Percentiles rank a stretch among this genome's conserved stretches.
Evolutionary conservation across 1,140 invertebrate genomes (phyloP).

Genomic region (Bicyclus anynana): DNA sequence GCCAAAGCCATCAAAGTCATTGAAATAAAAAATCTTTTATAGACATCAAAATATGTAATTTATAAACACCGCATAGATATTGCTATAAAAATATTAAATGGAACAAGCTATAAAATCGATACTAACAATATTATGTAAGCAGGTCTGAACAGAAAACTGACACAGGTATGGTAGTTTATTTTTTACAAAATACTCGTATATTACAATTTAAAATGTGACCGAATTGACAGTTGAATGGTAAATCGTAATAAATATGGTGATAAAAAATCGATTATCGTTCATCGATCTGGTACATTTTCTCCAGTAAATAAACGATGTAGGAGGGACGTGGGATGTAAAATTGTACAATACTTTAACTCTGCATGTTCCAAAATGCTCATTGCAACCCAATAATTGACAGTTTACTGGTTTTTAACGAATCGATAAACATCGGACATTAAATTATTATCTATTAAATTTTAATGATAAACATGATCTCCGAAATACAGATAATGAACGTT

Average conservation of each 20-base stretch:
- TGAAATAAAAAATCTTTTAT: not conserved
- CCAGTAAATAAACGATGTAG: constrained; percentile 17
- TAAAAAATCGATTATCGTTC: constrained; percentile 15
- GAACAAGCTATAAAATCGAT: not conserved
- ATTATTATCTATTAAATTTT: too few relatives aligned
- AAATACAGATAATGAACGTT: too few relatives aligned
- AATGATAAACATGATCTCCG: too few relatives aligned
- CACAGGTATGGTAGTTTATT: too few relatives aligned
- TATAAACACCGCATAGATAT: not conserved
- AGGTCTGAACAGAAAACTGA: not conserved
- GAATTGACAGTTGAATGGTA: constrained; percentile 12
- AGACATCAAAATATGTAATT: not conserved
- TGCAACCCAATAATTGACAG: too few relatives aligned
- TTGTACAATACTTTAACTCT: not conserved
- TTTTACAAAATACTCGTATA: not conserved
- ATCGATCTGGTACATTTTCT: constrained; percentile 13
- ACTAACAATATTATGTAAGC: not conserved
- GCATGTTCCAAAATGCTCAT: not conserved
- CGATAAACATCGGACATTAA: too few relatives aligned
- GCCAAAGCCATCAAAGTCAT: not conserved
- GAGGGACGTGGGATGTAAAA: constrained; percentile 11
- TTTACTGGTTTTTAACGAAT: too few relatives aligned
- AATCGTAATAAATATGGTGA: constrained; percentile 16
- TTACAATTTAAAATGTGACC: constrained; percentile 3
- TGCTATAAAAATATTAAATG: not conserved